Percentiles rank a stretch among this genome's conserved stretches.
Evolutionary conservation across 2,797 vertebrate species (phyloP).

Genomic region (Danio albolineatus): DNA sequence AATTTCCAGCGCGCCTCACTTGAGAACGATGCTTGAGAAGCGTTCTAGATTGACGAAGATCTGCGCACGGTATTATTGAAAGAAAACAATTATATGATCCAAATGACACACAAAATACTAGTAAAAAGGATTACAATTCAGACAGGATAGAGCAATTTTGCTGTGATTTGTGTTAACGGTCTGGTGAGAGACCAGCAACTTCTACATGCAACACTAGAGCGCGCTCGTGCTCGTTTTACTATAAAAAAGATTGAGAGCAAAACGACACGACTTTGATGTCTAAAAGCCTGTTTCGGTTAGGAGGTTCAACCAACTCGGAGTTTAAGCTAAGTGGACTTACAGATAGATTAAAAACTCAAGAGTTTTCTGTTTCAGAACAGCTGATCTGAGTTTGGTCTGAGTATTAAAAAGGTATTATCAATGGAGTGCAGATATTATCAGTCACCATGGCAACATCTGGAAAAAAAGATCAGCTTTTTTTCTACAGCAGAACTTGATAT

Average conservation of each 20-base stretch:
- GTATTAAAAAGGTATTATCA: too few relatives aligned
- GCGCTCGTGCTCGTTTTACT: constrained; percentile 6
- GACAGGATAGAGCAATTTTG: not conserved
- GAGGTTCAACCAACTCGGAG: too few relatives aligned
- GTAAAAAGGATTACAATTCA: not conserved
- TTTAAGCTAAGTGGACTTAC: too few relatives aligned
- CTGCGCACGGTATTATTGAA: not conserved
- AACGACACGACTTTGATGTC: not conserved
- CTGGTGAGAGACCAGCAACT: not conserved
- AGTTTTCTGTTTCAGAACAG: too few relatives aligned
- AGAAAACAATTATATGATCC: not conserved
- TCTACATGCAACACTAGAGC: constrained; percentile 26
- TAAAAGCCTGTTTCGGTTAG: too few relatives aligned
- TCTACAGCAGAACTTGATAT: too few relatives aligned
- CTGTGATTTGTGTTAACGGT: not conserved
- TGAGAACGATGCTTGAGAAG: too few relatives aligned
- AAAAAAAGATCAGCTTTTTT: too few relatives aligned
- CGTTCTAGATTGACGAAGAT: not conserved
- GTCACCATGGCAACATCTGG: too few relatives aligned
- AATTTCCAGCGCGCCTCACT: not conserved
- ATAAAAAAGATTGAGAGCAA: not conserved
- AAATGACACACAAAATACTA: not conserved
- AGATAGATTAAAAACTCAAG: too few relatives aligned
- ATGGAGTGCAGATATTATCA: too few relatives aligned
- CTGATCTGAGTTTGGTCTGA: too few relatives aligned